phyloP scores from a whole-genome alignment of 2,888 invertebrate genomes.

The Corythucha ciliata region DNA sequence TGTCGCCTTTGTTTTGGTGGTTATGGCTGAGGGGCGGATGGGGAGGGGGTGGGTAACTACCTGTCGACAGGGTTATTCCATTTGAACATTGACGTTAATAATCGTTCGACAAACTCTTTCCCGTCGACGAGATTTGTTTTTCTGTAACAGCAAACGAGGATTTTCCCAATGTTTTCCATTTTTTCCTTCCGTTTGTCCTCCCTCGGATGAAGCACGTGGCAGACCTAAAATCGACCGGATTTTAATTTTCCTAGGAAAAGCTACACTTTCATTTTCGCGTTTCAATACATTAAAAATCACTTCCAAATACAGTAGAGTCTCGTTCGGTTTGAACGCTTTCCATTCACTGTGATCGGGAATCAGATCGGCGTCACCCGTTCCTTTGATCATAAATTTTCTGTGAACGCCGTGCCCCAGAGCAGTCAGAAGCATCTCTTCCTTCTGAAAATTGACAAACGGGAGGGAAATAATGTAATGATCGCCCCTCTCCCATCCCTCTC shows the following conservation, averaged over 20 bases:
- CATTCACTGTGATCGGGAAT: constrained; percentile 18
- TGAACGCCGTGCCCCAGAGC: constrained; percentile 20
- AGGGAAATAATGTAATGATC: no score
- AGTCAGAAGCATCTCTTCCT: constrained; percentile 21
- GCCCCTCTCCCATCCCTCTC: no score
- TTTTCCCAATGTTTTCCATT: constrained; percentile 17
- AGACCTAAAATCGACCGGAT: no score
- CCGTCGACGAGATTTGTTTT: constrained; percentile 17
- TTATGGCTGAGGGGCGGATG: no score
- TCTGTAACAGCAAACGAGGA: constrained; percentile 18
- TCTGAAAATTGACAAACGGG: no score
- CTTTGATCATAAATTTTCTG: constrained; percentile 18
- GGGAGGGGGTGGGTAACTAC: not conserved
- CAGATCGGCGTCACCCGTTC: constrained; percentile 15
- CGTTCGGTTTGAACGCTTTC: constrained; percentile 22
- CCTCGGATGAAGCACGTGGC: constrained; percentile 14
- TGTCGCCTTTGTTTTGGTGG: no score
- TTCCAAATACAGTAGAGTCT: constrained; percentile 21
- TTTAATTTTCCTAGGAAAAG: no score
- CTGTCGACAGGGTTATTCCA: constrained; percentile 23
- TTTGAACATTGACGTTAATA: constrained; percentile 15
- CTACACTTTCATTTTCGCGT: no score
- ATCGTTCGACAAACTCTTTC: constrained; percentile 16
- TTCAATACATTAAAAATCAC: constrained; percentile 16
- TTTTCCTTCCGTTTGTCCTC: constrained; percentile 19